phyloP scores from a whole-genome alignment of 2,113 vertebrate genomes.

The Poeciliopsis occidentalis region DNA sequence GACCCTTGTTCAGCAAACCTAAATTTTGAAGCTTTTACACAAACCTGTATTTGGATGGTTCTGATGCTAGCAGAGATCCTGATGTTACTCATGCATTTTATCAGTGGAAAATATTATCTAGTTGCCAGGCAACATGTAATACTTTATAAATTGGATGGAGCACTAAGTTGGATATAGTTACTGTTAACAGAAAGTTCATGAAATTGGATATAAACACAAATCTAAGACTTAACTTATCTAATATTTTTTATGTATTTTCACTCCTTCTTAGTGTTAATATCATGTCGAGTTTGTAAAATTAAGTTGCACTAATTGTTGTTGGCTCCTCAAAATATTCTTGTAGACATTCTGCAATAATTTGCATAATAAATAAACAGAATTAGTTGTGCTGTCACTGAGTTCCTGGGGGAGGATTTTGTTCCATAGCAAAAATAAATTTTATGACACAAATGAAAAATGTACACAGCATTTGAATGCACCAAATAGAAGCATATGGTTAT shows the following conservation, averaged over 20 bases:
- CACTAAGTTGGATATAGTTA: constrained; percentile 4
- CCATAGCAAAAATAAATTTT: constrained; percentile 1
- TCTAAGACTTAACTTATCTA: background rate
- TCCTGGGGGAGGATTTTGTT: background rate
- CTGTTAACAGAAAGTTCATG: background rate
- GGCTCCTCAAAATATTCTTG: constrained; percentile 18
- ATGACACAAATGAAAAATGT: background rate
- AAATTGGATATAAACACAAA: background rate
- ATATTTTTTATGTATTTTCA: background rate
- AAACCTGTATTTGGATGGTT: background rate
- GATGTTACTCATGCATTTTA: constrained; percentile 7
- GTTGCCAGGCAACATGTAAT: constrained; percentile 21
- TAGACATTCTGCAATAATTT: constrained; percentile 37
- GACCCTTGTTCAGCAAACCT: constrained; percentile 26
- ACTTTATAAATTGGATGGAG: constrained; percentile 7
- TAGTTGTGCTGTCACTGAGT: constrained; percentile 12
- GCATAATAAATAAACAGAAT: constrained; percentile 34
- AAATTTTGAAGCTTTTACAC: constrained; percentile 16
- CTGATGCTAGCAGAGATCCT: background rate
- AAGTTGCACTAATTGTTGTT: fast-evolving
- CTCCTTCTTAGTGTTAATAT: too few relatives aligned
- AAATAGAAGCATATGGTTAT: background rate
- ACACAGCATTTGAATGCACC: constrained; percentile 7
- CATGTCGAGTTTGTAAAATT: background rate
- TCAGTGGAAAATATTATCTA: constrained; percentile 9